Base-by-base conservation (phyloP, 2,888 invertebrate species). In the Hypsopygia costalis region DNA sequence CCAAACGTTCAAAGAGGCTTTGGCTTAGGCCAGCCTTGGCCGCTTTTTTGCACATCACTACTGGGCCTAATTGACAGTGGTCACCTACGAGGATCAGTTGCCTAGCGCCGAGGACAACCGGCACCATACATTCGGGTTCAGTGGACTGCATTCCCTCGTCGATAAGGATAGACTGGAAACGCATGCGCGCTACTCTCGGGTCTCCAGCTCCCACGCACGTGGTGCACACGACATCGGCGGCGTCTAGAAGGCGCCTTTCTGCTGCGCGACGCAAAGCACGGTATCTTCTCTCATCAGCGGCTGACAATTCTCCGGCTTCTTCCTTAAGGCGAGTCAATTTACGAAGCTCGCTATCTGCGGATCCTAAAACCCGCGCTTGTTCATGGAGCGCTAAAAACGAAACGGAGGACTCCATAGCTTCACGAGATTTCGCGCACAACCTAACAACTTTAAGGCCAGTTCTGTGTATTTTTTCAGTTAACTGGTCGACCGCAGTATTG, bases 181-280 rank as follows among this genome's bases (percentile, higher is more conserved):
- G 96, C 70, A 99, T 93, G 40, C 97, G 92, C 1, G 94, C 93
- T n/a, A 99, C 89, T 11, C 99, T 90, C 0, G 97, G 96, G 83
- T 99, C 99, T 0, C 99, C 99, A 0, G 99, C 98, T 7, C 98
- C 98, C 0, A 99, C 99, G 74, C 99, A 99, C 0, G 99, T 99
- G 69, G 98, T 98, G 69, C 99, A 99, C 40, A 99, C 98, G 0
- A 99, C 99, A 78, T 99, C 99, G 1, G 99, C 99, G 0, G 98
- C 97, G 75, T 97, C 97, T 1, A 97, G 77, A 7, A 99, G 86
- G 52, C 98, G 95, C 39, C 96, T 93, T 70, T 99, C 99, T 6
- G 97, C 95, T 20, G 95, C 93, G 62, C 97, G 95, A 53, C 98
- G 97, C 55, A 99, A 77, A 48, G 95, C 93, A 0, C 98, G 91